Conservation (phyloP, 2,113 vertebrate species). For the Hypocryptadius cinnamomeus region DNA sequence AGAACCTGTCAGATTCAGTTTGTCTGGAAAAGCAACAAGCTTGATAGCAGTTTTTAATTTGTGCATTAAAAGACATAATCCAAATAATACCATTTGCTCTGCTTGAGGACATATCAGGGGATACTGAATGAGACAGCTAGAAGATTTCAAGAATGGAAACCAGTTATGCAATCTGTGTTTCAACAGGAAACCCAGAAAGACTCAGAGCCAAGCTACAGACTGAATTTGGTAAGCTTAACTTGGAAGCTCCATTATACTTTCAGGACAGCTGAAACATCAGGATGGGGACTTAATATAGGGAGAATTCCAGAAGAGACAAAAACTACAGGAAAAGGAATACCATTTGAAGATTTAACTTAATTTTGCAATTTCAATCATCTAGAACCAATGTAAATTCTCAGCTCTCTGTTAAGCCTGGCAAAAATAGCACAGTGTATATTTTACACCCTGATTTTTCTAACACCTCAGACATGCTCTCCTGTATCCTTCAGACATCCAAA, state of each 20-base stretch:
- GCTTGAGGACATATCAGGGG: neutral
- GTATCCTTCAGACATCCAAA: neutral
- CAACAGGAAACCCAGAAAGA: neutral
- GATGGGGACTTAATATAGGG: neutral
- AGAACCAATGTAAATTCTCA: neutral
- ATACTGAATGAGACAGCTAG: neutral
- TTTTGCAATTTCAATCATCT: neutral
- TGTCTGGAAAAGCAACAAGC: neutral
- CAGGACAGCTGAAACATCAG: neutral
- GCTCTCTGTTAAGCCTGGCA: neutral
- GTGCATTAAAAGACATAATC: neutral
- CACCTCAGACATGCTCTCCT: neutral
- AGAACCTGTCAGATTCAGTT: neutral
- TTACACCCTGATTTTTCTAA: neutral
- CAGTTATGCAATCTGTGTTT: neutral
- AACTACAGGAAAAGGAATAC: neutral
- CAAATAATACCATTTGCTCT: neutral
- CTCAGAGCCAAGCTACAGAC: neutral
- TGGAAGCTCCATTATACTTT: neutral
- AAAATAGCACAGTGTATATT: neutral
- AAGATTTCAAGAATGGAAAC: neutral
- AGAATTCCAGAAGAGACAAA: neutral
- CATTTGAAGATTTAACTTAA: neutral
- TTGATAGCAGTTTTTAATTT: neutral
- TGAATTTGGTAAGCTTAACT: neutral